Evolutionary conservation across 2,888 invertebrate species (phyloP).

Genomic region (Orthosia cruda): DNA sequence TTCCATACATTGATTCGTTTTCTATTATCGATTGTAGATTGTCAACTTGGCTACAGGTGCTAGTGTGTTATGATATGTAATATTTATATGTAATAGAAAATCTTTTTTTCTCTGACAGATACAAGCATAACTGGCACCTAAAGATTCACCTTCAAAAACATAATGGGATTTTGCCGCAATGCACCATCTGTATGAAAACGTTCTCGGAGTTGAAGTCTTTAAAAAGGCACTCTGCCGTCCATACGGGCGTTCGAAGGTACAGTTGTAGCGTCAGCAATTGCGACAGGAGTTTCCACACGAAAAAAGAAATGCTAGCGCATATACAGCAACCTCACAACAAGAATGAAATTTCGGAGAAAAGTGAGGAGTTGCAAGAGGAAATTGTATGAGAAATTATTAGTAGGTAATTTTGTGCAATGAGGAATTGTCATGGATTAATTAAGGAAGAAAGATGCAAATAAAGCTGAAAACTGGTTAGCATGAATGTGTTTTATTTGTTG

Average conservation of each 20-base stretch:
- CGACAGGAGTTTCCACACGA: conserved; percentile 68
- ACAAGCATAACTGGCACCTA: conserved; percentile 75
- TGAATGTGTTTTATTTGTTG: conserved; percentile 2
- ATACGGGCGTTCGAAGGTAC: conserved; percentile 69
- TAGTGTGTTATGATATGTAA: too few species aligned
- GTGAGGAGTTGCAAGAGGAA: background rate
- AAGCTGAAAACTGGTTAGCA: background rate
- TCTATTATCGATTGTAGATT: too few species aligned
- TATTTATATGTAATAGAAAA: too few species aligned
- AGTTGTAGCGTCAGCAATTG: conserved; percentile 66
- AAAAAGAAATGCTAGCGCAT: conserved; percentile 72
- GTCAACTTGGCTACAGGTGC: too few species aligned
- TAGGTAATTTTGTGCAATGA: background rate
- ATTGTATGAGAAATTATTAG: background rate
- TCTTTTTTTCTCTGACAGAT: conserved; percentile 58
- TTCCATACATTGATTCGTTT: too few species aligned
- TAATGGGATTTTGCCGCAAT: conserved; percentile 66
- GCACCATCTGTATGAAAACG: conserved; percentile 63
- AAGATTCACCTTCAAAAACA: conserved; percentile 72
- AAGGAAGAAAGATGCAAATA: background rate
- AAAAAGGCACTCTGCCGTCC: conserved; percentile 68
- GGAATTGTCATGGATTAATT: background rate
- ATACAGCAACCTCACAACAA: conserved; percentile 52
- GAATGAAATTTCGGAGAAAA: conserved; percentile 16
- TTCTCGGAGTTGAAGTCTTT: conserved; percentile 61